Percentiles rank a stretch among this genome's conserved stretches.
phyloP scores from a whole-genome alignment of 1,140 invertebrate genomes.

The Zelostemma sp. region DNA sequence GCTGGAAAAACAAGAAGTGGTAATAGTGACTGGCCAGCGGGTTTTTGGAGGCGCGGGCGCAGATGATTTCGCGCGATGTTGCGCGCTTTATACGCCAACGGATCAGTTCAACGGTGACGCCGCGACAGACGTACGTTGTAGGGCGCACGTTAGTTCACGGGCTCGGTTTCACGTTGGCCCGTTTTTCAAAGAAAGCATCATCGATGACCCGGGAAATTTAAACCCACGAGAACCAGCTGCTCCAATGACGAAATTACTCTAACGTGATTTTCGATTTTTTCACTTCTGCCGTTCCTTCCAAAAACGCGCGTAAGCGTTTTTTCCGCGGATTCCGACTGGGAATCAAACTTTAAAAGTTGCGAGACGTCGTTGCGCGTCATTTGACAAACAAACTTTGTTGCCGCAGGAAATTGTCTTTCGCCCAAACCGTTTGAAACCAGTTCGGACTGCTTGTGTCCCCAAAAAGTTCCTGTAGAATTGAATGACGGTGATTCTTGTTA shows the following conservation, averaged over 20 bases:
- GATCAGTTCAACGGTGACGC: constrained; percentile 59
- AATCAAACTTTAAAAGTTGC: not conserved
- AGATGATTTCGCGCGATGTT: constrained; percentile 25
- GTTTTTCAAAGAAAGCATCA: no score
- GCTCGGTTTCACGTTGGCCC: constrained; percentile 8
- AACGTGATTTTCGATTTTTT: not conserved
- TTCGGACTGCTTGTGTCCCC: no score
- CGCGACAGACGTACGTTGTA: constrained; percentile 53
- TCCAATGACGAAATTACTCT: not conserved
- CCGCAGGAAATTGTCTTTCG: not conserved
- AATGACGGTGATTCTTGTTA: not conserved
- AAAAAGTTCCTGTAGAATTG: no score
- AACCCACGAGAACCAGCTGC: not conserved
- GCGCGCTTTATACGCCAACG: constrained; percentile 37
- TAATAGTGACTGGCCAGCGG: not conserved
- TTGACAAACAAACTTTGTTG: not conserved
- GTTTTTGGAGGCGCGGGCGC: constrained; percentile 24
- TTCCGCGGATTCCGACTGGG: no score
- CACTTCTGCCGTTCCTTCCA: not conserved
- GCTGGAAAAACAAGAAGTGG: not conserved
- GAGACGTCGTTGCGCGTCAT: not conserved
- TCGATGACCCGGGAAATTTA: not conserved
- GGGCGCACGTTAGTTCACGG: constrained; percentile 23
- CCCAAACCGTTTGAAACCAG: not conserved
- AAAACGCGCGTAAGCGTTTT: no score